Percentiles rank a stretch among this genome's conserved stretches.
Evolutionary conservation across 1,140 invertebrate genomes (phyloP).

Genomic region (Psix sp.): DNA sequence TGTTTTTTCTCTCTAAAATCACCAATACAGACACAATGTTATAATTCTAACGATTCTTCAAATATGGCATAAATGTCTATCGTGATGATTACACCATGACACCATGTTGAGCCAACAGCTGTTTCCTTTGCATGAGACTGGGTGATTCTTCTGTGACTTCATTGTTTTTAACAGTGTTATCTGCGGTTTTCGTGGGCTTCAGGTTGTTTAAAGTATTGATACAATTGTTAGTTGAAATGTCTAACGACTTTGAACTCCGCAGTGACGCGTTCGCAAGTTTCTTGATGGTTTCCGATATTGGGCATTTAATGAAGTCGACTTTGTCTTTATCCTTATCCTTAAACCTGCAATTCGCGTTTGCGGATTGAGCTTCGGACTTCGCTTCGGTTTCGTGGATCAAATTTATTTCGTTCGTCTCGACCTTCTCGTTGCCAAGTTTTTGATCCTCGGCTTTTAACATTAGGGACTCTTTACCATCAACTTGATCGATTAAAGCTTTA

Average conservation of each 20-base stretch:
- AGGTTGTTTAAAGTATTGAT: conserved; percentile 67
- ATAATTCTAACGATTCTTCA: conserved; percentile 34
- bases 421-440: conserved; percentile 11
- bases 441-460: conserved; percentile 15
- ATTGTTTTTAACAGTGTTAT: conserved; percentile 54
- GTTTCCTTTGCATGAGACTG: conserved; percentile 73
- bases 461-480: conserved; percentile 51
- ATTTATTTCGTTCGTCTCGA: conserved; percentile 22
- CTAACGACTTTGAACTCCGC: conserved; percentile 69
- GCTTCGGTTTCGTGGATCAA: conserved; percentile 27
- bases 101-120: conserved; percentile 73
- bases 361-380: conserved; percentile 40
- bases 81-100: conserved; percentile 69
- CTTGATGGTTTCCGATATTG: conserved; percentile 74
- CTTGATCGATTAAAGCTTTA: conserved; percentile 66
- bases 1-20: conserved; percentile 4
- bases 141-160: conserved; percentile 70
- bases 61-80: conserved; percentile 40
- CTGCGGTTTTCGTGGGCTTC: conserved; percentile 66
- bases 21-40: conserved; percentile 33
- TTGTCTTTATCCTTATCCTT: conserved; percentile 65
- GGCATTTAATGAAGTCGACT: conserved; percentile 71
- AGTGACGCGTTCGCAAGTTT: conserved; percentile 73
- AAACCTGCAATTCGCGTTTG: conserved; percentile 56
- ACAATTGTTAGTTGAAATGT: conserved; percentile 67